Conservation (phyloP, 2,113 vertebrate genomes). For the Myrmophylax atrothorax region DNA sequence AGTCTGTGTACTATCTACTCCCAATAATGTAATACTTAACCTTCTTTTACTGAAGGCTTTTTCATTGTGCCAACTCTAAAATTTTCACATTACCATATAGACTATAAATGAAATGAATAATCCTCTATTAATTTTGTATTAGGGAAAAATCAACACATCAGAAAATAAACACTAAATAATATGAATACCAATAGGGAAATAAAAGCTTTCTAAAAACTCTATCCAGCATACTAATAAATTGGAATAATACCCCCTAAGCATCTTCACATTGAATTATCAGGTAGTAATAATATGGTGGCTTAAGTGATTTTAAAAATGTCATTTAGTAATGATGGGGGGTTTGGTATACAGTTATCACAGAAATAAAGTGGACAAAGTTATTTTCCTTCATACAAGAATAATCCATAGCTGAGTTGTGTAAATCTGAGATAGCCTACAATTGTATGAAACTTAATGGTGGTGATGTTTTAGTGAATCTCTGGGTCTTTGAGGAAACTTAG, state of each 20-base stretch:
- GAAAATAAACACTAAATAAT: neutral
- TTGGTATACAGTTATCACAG: neutral
- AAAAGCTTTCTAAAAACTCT: neutral
- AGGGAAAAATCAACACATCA: neutral
- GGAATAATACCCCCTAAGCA: neutral
- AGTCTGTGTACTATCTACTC: neutral
- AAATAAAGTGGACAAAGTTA: neutral
- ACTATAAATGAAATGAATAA: neutral
- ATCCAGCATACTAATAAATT: neutral
- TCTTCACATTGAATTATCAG: neutral
- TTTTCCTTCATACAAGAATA: neutral
- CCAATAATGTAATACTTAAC: neutral
- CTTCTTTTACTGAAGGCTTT: neutral
- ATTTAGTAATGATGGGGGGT: neutral
- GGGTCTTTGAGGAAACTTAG: neutral
- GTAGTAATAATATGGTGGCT: neutral
- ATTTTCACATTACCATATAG: neutral
- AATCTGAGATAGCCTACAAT: fast-evolving
- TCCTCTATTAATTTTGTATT: slow-evolving; percentile 13
- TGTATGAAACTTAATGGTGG: too few relatives aligned
- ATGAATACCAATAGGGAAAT: neutral
- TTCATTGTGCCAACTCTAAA: neutral
- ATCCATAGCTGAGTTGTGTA: neutral
- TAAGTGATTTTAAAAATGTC: slow-evolving; percentile 2
- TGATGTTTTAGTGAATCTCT: neutral